Evolutionary conservation across 2,888 invertebrate species (phyloP).

Genomic region (Gymnocheta viridis): DNA sequence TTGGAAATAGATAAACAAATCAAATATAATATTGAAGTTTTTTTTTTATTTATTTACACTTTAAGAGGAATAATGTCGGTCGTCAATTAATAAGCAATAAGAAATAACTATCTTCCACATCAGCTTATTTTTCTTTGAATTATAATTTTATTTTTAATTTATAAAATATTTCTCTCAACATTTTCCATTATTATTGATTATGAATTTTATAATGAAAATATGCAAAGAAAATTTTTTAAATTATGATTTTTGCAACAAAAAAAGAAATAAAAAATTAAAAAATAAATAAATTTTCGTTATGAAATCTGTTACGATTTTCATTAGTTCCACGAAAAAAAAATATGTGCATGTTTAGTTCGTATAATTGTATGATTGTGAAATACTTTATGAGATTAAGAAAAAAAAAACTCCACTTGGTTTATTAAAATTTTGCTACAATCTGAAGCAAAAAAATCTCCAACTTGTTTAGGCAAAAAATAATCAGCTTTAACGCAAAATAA

Average conservation of each 20-base stretch:
- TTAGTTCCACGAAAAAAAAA: neutral
- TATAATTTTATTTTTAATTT: neutral
- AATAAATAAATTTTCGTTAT: neutral
- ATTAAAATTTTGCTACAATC: slow-evolving; percentile 1
- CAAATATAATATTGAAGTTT: no score
- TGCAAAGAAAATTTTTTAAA: no score
- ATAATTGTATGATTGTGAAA: slow-evolving; percentile 33
- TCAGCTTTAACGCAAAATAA: neutral
- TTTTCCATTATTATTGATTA: no score
- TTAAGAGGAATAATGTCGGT: neutral
- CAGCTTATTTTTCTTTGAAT: neutral
- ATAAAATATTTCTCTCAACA: neutral
- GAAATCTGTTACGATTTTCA: slow-evolving; percentile 4
- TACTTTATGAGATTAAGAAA: slow-evolving; percentile 27
- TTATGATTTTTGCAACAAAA: no score
- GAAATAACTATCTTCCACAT: neutral
- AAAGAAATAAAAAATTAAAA: neutral
- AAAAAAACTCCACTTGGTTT: slow-evolving; percentile 18
- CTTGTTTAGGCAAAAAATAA: neutral
- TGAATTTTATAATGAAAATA: no score
- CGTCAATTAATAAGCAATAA: neutral
- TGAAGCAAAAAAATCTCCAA: neutral
- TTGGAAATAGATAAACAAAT: neutral
- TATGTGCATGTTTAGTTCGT: neutral
- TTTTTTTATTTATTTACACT: neutral